Percentiles rank a stretch among this genome's conserved stretches.
Evolutionary conservation across 2,113 vertebrate species (phyloP).

Genomic region (Globicephala melas): DNA sequence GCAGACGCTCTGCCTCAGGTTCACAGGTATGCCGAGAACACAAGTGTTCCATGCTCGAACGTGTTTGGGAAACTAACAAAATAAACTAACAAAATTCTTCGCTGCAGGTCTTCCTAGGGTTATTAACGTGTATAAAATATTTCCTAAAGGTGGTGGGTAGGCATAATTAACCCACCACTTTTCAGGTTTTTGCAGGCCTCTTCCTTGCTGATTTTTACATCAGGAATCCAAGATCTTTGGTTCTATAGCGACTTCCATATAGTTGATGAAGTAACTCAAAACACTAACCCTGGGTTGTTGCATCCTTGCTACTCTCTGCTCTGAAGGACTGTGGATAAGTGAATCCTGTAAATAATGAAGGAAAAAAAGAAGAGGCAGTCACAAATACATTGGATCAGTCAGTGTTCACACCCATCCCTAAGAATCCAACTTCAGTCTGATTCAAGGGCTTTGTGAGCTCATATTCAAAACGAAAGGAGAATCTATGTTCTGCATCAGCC

Average conservation of each 20-base stretch:
- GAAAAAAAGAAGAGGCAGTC: not conserved
- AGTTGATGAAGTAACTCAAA: not conserved
- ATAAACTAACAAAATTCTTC: not conserved
- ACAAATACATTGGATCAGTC: not conserved
- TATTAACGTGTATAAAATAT: not conserved
- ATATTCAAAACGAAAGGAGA: not conserved
- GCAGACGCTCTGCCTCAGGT: not conserved
- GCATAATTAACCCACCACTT: not conserved
- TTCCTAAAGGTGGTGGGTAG: not conserved
- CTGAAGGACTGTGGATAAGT: not conserved
- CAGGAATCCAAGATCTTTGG: not conserved
- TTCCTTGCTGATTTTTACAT: not conserved
- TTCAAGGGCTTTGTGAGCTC: not conserved
- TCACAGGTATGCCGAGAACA: not conserved
- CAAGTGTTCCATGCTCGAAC: not conserved
- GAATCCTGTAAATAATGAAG: not conserved
- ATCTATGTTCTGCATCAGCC: not conserved
- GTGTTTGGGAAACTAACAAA: not conserved
- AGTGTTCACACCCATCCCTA: not conserved
- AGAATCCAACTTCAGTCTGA: not conserved
- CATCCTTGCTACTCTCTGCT: not conserved
- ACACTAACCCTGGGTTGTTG: not conserved
- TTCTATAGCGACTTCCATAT: not conserved
- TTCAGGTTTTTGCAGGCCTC: not conserved
- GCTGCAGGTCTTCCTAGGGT: not conserved